Base-by-base conservation (phyloP, 2,113 vertebrate species). In the Otis tarda region DNA sequence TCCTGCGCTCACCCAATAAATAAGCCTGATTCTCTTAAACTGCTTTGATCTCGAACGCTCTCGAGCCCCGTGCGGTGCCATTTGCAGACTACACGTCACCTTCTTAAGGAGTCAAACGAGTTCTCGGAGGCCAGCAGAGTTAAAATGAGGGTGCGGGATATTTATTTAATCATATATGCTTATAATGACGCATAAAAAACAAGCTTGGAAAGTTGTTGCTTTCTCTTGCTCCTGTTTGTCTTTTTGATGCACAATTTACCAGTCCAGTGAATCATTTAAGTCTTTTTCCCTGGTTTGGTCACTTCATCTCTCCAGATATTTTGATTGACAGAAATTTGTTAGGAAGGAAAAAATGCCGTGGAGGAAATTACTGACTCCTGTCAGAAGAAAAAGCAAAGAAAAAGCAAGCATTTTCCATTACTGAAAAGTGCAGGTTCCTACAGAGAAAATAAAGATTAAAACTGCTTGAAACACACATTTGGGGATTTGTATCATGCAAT, bases 61-160 rank as follows among this genome's bases (percentile, higher is more conserved):
- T 57, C 4, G 7, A 80, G 47, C 33, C 45, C 45, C 4, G 0
- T 20, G 12, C 1, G 0, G n/a, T 76, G 83, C 43, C 5, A 6
- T 74, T 55, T 71, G 24, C 22, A 75, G 52, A 8, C 15, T 24
- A 0, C 6, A 17, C 5, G 25, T 55, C 80, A n/a, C 4, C 1
- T 67, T 13, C 59, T 31, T 17, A 5, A 78, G 65, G 57, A 12
- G 28, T 71, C 71, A 18, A 4, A 5, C 4, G 30, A 59, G 22
- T 25, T 78, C 69, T 61, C 8, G 1, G 69, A 86, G 61, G 53
- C 53, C 49, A 75, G 3, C 28, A 13, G 45, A 49, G 57, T 35
- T 60, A 67, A 89, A 57, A 68, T 30, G 55, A 85, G 65, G 82
- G 53, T 4, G 3, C 5, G 10, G 74, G 35, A 18, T 47, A 24